A percentile compares a stretch with the other conserved stretches of the same genome.
phyloP scores from a whole-genome alignment of 2,888 invertebrate species.

The Drosophila flavopinicola region DNA sequence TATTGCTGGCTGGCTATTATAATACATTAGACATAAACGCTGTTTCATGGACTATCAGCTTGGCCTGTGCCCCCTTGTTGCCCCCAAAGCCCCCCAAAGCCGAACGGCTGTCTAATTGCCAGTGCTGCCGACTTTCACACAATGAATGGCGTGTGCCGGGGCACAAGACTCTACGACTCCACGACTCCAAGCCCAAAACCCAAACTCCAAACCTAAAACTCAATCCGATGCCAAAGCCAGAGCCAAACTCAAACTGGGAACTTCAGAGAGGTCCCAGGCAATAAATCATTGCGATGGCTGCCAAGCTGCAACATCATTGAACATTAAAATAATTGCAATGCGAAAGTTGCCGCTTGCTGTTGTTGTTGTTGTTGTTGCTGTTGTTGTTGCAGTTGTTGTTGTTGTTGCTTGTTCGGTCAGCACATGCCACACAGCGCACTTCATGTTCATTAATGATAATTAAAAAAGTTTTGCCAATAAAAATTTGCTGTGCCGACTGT shows the following conservation, averaged over 20 bases:
- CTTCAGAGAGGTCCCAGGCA: constrained; percentile 29
- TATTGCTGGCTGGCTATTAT: constrained; percentile 54
- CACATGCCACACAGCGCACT: constrained; percentile 45
- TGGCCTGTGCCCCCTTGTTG: neutral
- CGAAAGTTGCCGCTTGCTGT: constrained; percentile 50
- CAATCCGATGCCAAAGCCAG: constrained; percentile 4
- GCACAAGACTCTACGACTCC: constrained; percentile 2
- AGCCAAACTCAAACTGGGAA: constrained; percentile 30
- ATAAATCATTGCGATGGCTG: constrained; percentile 71
- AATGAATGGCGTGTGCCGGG: constrained; percentile 38
- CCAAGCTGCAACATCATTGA: constrained; percentile 73
- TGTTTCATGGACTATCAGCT: constrained; percentile 58
- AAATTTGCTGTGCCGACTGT: constrained; percentile 47
- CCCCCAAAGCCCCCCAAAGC: constrained; percentile 1
- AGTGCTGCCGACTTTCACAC: constrained; percentile 56
- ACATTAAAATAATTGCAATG: constrained; percentile 75
- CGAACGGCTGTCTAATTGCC: constrained; percentile 62
- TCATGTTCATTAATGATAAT: constrained; percentile 74
- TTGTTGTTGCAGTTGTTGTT: constrained; percentile 1
- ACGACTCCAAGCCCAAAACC: neutral
- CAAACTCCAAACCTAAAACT: constrained; percentile 2
- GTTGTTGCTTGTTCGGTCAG: constrained; percentile 45
- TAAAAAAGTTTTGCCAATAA: constrained; percentile 69
- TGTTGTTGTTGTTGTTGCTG: constrained; percentile 15
- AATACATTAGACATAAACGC: constrained; percentile 67